Evolutionary conservation across 2,797 vertebrate genomes (phyloP).

Genomic region (Coilia nasus): DNA sequence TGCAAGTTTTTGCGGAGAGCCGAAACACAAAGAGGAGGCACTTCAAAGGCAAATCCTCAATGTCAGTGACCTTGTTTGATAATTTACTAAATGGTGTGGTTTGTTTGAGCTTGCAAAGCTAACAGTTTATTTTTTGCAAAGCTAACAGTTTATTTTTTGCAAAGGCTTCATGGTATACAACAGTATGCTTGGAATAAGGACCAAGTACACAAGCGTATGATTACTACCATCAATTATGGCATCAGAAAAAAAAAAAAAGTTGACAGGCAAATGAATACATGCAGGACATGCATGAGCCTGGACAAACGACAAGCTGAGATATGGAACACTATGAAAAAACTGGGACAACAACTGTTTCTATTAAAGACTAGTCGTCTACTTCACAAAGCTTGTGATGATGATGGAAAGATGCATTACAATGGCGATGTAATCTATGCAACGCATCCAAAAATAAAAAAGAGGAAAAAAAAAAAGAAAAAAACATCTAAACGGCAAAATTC

Average conservation of each 20-base stretch:
- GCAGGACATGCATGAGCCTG: conserved; percentile 22
- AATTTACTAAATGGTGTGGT: not conserved
- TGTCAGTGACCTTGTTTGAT: not conserved
- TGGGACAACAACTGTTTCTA: not conserved
- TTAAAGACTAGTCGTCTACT: not conserved
- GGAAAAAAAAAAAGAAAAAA: not conserved
- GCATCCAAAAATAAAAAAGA: not conserved
- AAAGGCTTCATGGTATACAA: not conserved
- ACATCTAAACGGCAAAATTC: conserved; percentile 21
- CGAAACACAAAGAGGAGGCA: not conserved
- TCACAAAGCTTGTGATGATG: conserved; percentile 17
- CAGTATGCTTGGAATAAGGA: not conserved
- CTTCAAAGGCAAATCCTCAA: not conserved
- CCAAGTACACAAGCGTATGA: not conserved
- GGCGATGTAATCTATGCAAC: conserved; percentile 17
- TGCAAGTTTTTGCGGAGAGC: not conserved
- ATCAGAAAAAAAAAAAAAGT: conserved; percentile 7
- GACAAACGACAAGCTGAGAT: conserved; percentile 9
- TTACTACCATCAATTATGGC: not conserved
- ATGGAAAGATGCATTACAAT: conserved; percentile 25
- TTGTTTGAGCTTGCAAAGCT: not conserved
- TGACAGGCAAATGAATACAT: conserved; percentile 8
- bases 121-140: not conserved
- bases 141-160: not conserved
- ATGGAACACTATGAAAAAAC: conserved; percentile 13